phyloP scores from a whole-genome alignment of 2,113 vertebrate genomes.

The Pelusios castaneus region DNA sequence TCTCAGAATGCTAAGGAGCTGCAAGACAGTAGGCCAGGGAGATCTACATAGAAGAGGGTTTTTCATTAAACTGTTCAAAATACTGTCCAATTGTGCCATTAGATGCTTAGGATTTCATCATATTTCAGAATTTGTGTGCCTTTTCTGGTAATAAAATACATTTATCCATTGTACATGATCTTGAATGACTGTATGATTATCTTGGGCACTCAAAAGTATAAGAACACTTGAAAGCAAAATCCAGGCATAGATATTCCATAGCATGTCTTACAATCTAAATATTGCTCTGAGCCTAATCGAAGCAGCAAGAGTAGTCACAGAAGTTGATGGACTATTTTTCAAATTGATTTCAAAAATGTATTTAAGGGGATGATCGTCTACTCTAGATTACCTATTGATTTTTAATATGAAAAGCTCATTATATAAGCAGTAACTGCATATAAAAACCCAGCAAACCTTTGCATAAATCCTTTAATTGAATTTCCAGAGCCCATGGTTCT shows the following conservation, averaged over 20 bases:
- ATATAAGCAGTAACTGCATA: slow-evolving; percentile 99
- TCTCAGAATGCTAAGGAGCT: slow-evolving; percentile 48
- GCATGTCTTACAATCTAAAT: slow-evolving; percentile 86
- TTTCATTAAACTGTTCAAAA: slow-evolving; percentile 40
- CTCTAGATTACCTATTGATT: slow-evolving; percentile 99
- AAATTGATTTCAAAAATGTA: slow-evolving; percentile 99
- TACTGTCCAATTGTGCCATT: not conserved
- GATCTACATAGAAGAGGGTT: not conserved
- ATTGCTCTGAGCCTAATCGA: slow-evolving; percentile 89
- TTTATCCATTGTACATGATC: slow-evolving; percentile 78
- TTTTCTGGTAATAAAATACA: slow-evolving; percentile 75
- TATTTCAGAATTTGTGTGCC: slow-evolving; percentile 29
- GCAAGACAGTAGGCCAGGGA: slow-evolving; percentile 18
- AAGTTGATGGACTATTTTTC: slow-evolving; percentile 99
- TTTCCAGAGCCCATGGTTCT: slow-evolving; percentile 97
- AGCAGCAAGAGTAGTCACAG: slow-evolving; percentile 91
- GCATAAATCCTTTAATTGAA: slow-evolving; percentile 99
- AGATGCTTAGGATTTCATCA: not conserved
- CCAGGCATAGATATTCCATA: slow-evolving; percentile 80
- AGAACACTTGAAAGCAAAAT: slow-evolving; percentile 81
- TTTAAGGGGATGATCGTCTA: slow-evolving; percentile 98
- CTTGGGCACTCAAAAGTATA: slow-evolving; percentile 70
- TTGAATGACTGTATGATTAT: slow-evolving; percentile 75
- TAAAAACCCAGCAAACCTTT: slow-evolving; percentile 99
- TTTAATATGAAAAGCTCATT: slow-evolving; percentile 99